phyloP scores from a whole-genome alignment of 2,888 invertebrate genomes.

The Pycnomerus fuliginosus region DNA sequence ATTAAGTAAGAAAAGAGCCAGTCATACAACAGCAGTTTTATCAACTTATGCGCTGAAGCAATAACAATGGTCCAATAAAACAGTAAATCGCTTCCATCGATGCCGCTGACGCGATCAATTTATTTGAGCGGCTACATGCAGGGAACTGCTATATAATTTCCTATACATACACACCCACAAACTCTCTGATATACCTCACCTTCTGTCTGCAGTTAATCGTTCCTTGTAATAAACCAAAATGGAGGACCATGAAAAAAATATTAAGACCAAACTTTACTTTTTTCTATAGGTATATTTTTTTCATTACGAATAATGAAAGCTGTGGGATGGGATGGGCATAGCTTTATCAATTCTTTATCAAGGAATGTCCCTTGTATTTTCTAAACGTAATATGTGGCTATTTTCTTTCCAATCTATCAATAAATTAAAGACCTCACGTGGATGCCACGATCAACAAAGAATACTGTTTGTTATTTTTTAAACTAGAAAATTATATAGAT shows the following conservation, averaged over 20 bases:
- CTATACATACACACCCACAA: constrained; percentile 41
- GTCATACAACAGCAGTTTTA: constrained; percentile 40
- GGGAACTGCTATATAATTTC: constrained; percentile 39
- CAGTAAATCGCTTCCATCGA: constrained; percentile 3
- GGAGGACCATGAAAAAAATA: constrained; percentile 20
- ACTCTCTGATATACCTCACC: constrained; percentile 26
- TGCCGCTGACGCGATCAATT: not conserved
- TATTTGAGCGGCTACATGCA: constrained; percentile 32
- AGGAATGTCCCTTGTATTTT: too few species aligned
- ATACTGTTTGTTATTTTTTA: too few species aligned
- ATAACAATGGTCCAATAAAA: constrained; percentile 36
- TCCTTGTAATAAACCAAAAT: constrained; percentile 22
- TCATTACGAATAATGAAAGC: constrained; percentile 12
- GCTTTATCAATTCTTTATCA: constrained; percentile 14
- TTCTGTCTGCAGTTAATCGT: constrained; percentile 19
- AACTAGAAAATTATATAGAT: too few species aligned
- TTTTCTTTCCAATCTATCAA: too few species aligned
- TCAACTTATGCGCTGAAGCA: constrained; percentile 39
- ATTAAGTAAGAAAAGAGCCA: constrained; percentile 44
- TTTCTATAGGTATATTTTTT: constrained; percentile 15
- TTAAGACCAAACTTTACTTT: constrained; percentile 16
- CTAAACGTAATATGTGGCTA: too few species aligned
- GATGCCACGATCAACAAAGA: too few species aligned
- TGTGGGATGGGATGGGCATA: constrained; percentile 4
- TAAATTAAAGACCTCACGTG: too few species aligned